Conservation (phyloP, 2,113 vertebrate species). For the Forbesichthys agassizii region DNA sequence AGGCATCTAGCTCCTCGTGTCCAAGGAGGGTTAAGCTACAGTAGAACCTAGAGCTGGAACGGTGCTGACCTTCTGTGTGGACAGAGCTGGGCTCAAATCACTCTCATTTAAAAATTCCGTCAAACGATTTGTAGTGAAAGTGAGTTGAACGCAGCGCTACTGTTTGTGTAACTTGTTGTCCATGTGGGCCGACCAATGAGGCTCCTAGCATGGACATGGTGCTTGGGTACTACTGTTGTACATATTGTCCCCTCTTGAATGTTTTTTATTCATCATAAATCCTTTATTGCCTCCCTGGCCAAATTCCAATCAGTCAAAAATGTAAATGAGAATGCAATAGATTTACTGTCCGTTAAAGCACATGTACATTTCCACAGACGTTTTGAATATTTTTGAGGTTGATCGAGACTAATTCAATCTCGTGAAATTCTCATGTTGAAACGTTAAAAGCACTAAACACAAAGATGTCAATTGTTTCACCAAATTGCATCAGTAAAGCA, state of each 20-base stretch:
- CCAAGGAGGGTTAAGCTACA: constrained; percentile 12
- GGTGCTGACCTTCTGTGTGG: neutral
- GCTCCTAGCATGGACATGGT: neutral
- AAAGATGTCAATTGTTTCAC: too few relatives aligned
- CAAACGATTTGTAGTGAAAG: constrained; percentile 11
- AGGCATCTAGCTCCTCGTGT: constrained; percentile 4
- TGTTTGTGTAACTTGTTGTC: neutral
- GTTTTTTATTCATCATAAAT: neutral
- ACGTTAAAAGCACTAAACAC: too few relatives aligned
- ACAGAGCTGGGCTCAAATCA: constrained; percentile 17
- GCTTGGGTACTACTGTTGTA: neutral
- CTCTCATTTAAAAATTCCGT: neutral
- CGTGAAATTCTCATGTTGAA: too few relatives aligned
- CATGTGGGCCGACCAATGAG: too few relatives aligned
- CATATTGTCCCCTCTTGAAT: neutral
- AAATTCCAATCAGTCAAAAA: constrained; percentile 27
- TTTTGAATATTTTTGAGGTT: too few relatives aligned
- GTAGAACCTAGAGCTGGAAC: neutral
- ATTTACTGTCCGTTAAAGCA: too few relatives aligned
- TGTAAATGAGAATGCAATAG: too few relatives aligned
- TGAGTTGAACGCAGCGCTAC: neutral
- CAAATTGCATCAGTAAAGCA: too few relatives aligned
- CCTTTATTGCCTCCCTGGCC: neutral
- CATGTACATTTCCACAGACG: too few relatives aligned
- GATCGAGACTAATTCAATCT: too few relatives aligned